Evolutionary conservation across 2,113 vertebrate genomes (phyloP), one percentile per base, ranked within the genome.

Genomic region (Hemichromis elongatus): DNA sequence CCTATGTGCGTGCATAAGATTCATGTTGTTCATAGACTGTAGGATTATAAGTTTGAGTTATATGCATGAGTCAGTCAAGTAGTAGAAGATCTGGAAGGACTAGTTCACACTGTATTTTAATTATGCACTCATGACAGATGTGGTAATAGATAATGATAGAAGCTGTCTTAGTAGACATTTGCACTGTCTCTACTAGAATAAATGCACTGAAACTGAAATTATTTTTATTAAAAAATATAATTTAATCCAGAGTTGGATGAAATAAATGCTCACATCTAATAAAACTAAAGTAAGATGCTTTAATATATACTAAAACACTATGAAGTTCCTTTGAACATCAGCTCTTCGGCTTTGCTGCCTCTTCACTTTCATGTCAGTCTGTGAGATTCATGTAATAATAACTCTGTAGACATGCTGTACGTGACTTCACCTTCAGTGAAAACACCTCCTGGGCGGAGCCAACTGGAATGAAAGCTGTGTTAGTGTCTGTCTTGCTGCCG

Each of bases 341-440:
- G 35, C 63, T 45, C 16, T 7, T 55, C 57, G 63, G 47, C 77
- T 50, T 73, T 75, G 26, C 42, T 75, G 68, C 68, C 42, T 30
- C 68, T 84, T 53, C 61, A 9, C 18, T 87, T 53, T 80, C 16
- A 82, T 45, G 21, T 57, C n/a, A 84, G 35, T 57, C 35, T 88
- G 79, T 56, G 42, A 52, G 56, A 53, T 56, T 81, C 50, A 40
- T 56, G 2, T 30, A 45, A 33, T 19, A 75, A 75, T 52, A 50
- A 30, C 80, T 66, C 30, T 1, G n/a, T 57, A 83, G 35, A 84
- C 61, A 57, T 8, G 2, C 42, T 73, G 0, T 50, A 14, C n/a
- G 21, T 63, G 56, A 75, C 54, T 81, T 19, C 26, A 13, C 45
- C 9, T 75, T 75, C 18, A 33, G 18, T 52, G 4, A 28, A 85